phyloP scores from a whole-genome alignment of 2,888 invertebrate species.

The Tridacna crocea region DNA sequence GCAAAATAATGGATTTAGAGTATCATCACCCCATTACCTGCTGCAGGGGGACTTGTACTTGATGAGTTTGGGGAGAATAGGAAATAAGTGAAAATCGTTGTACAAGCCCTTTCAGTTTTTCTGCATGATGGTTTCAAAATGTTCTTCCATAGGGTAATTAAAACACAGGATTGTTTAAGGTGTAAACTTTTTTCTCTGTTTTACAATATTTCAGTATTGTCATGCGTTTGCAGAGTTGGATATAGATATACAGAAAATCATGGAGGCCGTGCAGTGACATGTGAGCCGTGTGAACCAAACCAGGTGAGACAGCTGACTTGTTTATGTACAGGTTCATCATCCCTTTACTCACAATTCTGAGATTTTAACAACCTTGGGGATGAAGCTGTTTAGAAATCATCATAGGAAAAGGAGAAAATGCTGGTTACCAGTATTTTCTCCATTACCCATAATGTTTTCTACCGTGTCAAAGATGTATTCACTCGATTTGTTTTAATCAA shows the following conservation, averaged over 20 bases:
- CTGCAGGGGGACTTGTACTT: no score
- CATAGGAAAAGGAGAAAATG: not conserved
- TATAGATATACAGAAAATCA: constrained; percentile 71
- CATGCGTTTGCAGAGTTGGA: constrained; percentile 75
- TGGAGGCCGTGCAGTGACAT: constrained; percentile 72
- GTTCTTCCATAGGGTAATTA: no score
- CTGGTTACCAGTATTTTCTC: not conserved
- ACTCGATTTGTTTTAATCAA: no score
- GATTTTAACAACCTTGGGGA: not conserved
- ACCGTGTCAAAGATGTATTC: not conserved
- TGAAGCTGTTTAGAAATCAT: not conserved
- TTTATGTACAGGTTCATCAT: not conserved
- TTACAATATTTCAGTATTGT: constrained; percentile 67
- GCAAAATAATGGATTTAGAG: no score
- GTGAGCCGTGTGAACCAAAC: constrained; percentile 69
- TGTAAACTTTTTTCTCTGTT: not conserved
- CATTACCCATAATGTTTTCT: not conserved
- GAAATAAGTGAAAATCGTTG: no score
- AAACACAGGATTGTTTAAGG: no score
- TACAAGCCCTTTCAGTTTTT: no score
- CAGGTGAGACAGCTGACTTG: constrained; percentile 57
- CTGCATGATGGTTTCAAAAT: no score
- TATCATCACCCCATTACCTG: no score
- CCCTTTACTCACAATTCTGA: not conserved
- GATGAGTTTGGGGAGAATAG: no score